Evolutionary conservation across 2,888 invertebrate genomes (phyloP).

Genomic region (Cheilosia vulpina): DNA sequence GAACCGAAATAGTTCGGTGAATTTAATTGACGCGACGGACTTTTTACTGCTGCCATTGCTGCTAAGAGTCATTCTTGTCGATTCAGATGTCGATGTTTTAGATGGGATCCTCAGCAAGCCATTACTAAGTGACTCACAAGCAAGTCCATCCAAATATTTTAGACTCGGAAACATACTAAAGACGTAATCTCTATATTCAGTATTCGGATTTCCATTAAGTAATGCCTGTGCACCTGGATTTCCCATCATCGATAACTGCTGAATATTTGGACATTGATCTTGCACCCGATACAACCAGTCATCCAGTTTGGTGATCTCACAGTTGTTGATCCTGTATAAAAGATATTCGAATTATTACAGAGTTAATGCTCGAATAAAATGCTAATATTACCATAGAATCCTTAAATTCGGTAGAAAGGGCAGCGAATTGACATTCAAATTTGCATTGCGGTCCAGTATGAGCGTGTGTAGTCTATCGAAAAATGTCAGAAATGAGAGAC

Average conservation of each 20-base stretch:
- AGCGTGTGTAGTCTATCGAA: slow-evolving; percentile 90
- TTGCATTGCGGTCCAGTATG: slow-evolving; percentile 92
- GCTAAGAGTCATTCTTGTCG: slow-evolving; percentile 28
- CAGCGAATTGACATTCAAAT: slow-evolving; percentile 88
- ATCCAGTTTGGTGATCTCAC: slow-evolving; percentile 87
- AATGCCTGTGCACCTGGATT: slow-evolving; percentile 86
- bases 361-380: background rate
- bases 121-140: slow-evolving; percentile 43
- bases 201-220: slow-evolving; percentile 23
- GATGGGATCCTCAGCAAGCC: slow-evolving; percentile 23
- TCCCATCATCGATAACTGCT: slow-evolving; percentile 90
- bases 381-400: slow-evolving; percentile 87
- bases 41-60: slow-evolving; percentile 36
- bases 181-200: slow-evolving; percentile 79
- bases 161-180: slow-evolving; percentile 79
- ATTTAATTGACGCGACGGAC: slow-evolving; percentile 72
- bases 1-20: slow-evolving; percentile 79
- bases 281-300: slow-evolving; percentile 90
- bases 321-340: slow-evolving; percentile 86
- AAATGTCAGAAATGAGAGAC: slow-evolving; percentile 88
- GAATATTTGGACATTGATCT: slow-evolving; percentile 89
- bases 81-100: slow-evolving; percentile 44
- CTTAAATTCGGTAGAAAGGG: slow-evolving; percentile 89
- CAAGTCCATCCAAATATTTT: slow-evolving; percentile 79
- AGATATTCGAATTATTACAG: background rate